Conservation (phyloP, 1,140 invertebrate genomes). For the Babylonia areolata region DNA sequence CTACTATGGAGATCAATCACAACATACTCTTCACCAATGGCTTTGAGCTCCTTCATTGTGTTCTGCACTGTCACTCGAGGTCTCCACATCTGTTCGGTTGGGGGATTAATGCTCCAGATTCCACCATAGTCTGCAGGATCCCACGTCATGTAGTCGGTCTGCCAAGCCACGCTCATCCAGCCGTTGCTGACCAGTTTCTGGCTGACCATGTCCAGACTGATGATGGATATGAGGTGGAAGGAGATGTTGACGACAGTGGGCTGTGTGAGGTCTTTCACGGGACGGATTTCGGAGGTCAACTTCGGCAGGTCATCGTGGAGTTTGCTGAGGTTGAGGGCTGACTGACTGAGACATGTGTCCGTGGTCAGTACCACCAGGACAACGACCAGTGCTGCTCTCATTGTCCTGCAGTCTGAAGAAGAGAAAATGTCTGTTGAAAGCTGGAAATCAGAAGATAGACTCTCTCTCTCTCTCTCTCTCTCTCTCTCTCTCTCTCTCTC, state of each 20-base stretch:
- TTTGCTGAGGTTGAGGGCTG: neutral
- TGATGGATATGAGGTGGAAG: conserved; percentile 41
- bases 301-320: neutral
- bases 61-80: conserved; percentile 15
- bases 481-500: too few relatives aligned
- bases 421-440: too few relatives aligned
- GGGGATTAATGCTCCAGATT: neutral
- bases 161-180: conserved; percentile 30
- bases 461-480: too few relatives aligned
- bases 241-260: conserved; percentile 20
- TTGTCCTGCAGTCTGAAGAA: neutral
- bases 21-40: conserved; percentile 21
- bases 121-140: conserved; percentile 24
- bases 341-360: neutral
- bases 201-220: neutral
- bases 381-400: neutral
- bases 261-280: neutral
- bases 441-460: too few relatives aligned
- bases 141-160: conserved; percentile 30
- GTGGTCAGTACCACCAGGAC: neutral
- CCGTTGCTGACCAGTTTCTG: conserved; percentile 27
- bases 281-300: neutral
- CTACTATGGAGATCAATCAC: neutral
- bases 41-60: conserved; percentile 22
- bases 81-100: conserved; percentile 23